Evolutionary conservation across 2,113 vertebrate species (phyloP).

Genomic region (Psilopsiagon aurifrons): DNA sequence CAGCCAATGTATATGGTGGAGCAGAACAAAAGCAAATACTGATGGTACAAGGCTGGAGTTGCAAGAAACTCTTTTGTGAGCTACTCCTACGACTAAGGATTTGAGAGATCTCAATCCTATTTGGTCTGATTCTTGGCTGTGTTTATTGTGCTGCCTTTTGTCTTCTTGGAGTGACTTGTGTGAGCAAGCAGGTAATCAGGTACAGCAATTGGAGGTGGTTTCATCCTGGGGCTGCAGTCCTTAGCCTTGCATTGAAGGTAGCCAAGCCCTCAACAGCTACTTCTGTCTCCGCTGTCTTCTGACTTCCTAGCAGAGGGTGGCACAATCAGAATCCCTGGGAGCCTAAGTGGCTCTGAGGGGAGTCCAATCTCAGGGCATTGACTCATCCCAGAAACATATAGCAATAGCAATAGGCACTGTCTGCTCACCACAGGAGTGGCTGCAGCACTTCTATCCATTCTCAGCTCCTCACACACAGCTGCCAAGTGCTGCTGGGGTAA

Average conservation of each 20-base stretch:
- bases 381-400: neutral
- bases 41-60: neutral
- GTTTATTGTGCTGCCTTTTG: neutral
- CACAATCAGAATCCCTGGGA: neutral
- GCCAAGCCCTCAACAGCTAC: fast-evolving
- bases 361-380: neutral
- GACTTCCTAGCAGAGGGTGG: fast-evolving
- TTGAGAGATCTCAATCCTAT: neutral
- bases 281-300: neutral
- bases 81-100: neutral
- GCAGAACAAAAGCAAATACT: neutral
- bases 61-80: neutral
- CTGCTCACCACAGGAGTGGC: neutral
- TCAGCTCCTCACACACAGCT: neutral
- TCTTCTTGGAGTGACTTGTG: neutral
- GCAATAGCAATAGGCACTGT: neutral
- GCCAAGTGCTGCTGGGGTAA: neutral
- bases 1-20: fast-evolving
- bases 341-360: neutral
- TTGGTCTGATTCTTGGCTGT: neutral
- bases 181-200: fast-evolving
- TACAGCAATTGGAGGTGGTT: neutral
- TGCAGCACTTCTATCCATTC: neutral
- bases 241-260: neutral
- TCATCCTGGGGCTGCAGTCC: neutral